Evolutionary conservation across 1,140 invertebrate species (phyloP).

Genomic region (Aphaenogaster rudis): DNA sequence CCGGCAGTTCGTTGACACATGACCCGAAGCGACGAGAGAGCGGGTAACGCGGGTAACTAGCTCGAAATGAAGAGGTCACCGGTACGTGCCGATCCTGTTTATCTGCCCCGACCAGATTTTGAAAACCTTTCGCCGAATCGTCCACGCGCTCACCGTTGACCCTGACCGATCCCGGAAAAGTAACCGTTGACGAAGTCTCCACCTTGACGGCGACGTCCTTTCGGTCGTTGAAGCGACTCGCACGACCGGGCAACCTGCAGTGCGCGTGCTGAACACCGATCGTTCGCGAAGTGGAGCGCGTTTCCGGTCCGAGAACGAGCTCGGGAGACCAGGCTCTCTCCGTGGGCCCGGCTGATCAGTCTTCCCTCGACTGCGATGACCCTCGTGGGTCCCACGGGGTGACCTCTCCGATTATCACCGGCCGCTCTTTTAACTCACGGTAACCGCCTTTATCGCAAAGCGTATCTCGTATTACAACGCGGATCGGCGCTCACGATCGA

Average conservation of each 20-base stretch:
- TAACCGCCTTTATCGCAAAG: conserved; percentile 67
- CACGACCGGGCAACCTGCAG: conserved; percentile 66
- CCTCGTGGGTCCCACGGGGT: conserved; percentile 80
- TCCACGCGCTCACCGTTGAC: conserved; percentile 75
- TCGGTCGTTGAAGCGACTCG: conserved; percentile 1
- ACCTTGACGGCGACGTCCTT: conserved; percentile 48
- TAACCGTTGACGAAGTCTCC: conserved; percentile 72
- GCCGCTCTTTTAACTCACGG: conserved; percentile 56
- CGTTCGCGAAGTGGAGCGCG: conserved; percentile 65
- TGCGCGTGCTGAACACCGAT: conserved; percentile 70
- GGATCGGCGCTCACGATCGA: conserved; percentile 43
- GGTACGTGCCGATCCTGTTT: conserved; percentile 70
- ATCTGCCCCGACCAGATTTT: conserved; percentile 64
- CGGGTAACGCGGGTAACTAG: conserved; percentile 33
- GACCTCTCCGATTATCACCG: conserved; percentile 75
- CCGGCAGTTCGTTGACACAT: conserved; percentile 77
- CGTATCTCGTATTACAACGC: conserved; percentile 44
- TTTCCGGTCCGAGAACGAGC: conserved; percentile 71
- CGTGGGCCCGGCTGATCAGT: conserved; percentile 66
- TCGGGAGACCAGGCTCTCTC: not conserved
- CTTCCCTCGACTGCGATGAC: conserved; percentile 78
- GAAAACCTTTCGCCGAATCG: conserved; percentile 70
- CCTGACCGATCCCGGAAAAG: conserved; percentile 48
- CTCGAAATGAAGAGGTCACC: conserved; percentile 40
- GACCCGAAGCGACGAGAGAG: conserved; percentile 65